phyloP scores from a whole-genome alignment of 2,888 invertebrate species.

The Subacronicta megacephala region DNA sequence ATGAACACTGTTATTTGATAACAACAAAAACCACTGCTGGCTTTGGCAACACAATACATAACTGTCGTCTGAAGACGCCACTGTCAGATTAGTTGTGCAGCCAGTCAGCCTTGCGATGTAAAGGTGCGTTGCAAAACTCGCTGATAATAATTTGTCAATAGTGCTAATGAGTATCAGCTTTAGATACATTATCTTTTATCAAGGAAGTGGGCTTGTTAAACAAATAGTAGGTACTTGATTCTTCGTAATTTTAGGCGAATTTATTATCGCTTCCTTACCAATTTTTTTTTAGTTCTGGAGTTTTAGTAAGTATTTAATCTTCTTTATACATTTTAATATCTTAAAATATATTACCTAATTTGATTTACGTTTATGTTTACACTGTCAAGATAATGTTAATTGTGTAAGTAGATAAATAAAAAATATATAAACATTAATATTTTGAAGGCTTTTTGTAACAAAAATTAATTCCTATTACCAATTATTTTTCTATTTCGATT shows the following conservation, averaged over 20 bases:
- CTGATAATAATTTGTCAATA: constrained; percentile 54
- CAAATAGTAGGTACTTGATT: constrained; percentile 2
- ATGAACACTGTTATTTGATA: constrained; percentile 56
- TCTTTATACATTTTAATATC: too few species aligned
- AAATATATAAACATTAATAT: too few species aligned
- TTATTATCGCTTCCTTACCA: constrained; percentile 4
- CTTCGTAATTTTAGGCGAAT: constrained; percentile 2
- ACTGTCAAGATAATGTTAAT: too few species aligned
- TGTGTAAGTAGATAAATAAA: too few species aligned
- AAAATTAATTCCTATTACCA: too few species aligned
- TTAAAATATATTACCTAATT: too few species aligned
- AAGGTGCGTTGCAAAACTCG: constrained; percentile 48
- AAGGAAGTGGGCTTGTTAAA: constrained; percentile 35
- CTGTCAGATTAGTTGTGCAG: constrained; percentile 51
- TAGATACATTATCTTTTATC: constrained; percentile 50
- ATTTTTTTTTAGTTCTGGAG: too few species aligned
- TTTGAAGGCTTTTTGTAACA: too few species aligned
- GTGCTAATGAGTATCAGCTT: constrained; percentile 60
- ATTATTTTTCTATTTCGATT: too few species aligned
- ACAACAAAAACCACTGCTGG: constrained; percentile 51
- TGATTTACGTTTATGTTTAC: too few species aligned
- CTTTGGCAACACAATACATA: constrained; percentile 64
- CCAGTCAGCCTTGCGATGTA: constrained; percentile 39
- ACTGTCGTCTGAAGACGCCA: constrained; percentile 64
- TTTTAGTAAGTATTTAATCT: too few species aligned